Evolutionary conservation across 2,113 vertebrate species (phyloP).

Genomic region (Laticauda laticaudata): DNA sequence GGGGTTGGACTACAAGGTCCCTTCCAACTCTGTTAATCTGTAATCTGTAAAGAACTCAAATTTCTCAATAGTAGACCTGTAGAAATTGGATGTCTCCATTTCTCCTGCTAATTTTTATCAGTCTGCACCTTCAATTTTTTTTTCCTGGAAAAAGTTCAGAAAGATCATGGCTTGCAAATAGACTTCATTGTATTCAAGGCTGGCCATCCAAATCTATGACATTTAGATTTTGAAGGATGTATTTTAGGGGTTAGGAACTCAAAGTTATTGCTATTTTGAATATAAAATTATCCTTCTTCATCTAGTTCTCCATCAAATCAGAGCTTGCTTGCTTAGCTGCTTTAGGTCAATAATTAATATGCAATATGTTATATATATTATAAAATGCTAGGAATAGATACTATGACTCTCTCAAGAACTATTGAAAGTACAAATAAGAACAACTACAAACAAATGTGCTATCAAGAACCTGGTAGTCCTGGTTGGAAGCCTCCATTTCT

Average conservation of each 20-base stretch:
- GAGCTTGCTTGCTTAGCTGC: not conserved
- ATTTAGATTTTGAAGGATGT: not conserved
- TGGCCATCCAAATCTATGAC: not conserved
- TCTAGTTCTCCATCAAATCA: not conserved
- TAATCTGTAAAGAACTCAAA: too few relatives aligned
- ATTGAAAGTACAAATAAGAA: not conserved
- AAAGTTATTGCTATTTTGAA: not conserved
- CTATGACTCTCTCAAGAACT: not conserved
- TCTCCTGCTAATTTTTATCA: not conserved
- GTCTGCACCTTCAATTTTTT: not conserved
- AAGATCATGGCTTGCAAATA: not conserved
- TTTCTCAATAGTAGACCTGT: too few relatives aligned
- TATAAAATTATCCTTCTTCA: not conserved
- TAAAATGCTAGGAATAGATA: not conserved
- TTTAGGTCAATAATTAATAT: not conserved
- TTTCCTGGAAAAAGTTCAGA: not conserved
- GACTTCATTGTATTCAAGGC: not conserved
- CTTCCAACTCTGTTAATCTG: too few relatives aligned
- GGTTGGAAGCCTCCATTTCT: not conserved
- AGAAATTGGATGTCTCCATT: not conserved
- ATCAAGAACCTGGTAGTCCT: not conserved
- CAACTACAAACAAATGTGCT: not conserved
- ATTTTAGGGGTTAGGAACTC: not conserved
- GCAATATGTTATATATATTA: too few relatives aligned
- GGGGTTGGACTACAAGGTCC: too few relatives aligned